These are phyloP conservation scores for Pavo muticus DNA, from an alignment of 2,113 vertebrate species.

Conservation along the genomic window DNA sequence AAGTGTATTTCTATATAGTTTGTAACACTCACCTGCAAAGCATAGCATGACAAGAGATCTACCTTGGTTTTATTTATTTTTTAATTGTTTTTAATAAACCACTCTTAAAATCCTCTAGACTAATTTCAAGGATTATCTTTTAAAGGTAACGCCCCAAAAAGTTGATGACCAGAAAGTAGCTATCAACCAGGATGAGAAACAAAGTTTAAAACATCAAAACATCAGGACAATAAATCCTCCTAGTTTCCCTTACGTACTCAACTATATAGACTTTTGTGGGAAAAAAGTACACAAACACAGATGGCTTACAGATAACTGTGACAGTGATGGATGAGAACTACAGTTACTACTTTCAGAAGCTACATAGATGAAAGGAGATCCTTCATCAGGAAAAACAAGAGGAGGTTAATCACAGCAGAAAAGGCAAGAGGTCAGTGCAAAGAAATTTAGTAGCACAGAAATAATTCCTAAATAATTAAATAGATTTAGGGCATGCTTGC, in stretches of 20 bases:
- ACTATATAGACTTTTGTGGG: background rate
- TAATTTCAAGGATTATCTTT: background rate
- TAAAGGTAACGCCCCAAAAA: background rate
- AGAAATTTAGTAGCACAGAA: background rate
- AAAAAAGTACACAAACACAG: background rate
- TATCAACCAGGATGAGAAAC: background rate
- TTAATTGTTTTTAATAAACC: background rate
- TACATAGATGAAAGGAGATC: background rate
- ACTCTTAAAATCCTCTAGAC: background rate
- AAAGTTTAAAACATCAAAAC: background rate
- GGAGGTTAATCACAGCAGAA: background rate
- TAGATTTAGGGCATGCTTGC: background rate
- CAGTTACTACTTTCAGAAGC: background rate
- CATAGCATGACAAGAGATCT: background rate
- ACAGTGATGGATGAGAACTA: slow-evolving; percentile 8
- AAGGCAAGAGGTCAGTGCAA: background rate
- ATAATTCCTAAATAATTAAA: background rate
- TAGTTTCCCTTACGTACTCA: background rate
- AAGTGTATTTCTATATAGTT: background rate
- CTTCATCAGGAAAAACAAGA: background rate
- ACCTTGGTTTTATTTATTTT: background rate
- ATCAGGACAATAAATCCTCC: background rate
- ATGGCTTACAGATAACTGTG: background rate
- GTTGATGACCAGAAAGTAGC: background rate
- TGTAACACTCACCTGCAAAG: background rate